Percentiles rank a stretch among this genome's conserved stretches.
Evolutionary conservation across 2,113 vertebrate species (phyloP).

Genomic region (Caloenas nicobarica): DNA sequence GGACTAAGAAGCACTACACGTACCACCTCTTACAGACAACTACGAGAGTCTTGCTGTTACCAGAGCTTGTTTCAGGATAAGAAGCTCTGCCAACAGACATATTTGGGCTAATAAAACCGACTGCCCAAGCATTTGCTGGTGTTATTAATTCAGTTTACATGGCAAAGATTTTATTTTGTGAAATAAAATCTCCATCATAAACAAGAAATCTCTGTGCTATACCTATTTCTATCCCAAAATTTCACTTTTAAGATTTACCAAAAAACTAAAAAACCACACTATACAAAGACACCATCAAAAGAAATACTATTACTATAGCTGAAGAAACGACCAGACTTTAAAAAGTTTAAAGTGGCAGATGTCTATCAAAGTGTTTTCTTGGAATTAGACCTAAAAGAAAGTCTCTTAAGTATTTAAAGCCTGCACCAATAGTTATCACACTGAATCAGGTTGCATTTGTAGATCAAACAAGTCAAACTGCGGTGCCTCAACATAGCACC

Average conservation of each 20-base stretch:
- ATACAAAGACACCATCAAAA: not conserved
- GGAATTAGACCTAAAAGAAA: not conserved
- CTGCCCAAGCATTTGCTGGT: not conserved
- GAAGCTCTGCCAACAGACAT: not conserved
- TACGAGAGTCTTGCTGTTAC: fast-evolving
- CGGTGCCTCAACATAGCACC: fast-evolving
- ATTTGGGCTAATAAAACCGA: not conserved
- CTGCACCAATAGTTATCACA: not conserved
- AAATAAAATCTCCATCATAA: not conserved
- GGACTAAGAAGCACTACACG: not conserved
- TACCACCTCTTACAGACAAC: not conserved
- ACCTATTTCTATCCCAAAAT: not conserved
- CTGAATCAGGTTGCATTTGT: not conserved
- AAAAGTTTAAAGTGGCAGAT: not conserved
- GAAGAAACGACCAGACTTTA: not conserved
- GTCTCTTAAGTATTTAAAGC: not conserved
- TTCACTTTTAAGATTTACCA: not conserved
- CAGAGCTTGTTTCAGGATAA: not conserved
- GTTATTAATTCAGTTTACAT: not conserved
- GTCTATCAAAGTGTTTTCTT: not conserved
- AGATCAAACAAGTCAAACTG: not conserved
- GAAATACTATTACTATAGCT: fast-evolving
- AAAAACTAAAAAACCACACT: not conserved
- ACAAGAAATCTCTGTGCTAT: not conserved
- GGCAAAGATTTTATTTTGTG: not conserved